A percentile compares a stretch with the other conserved stretches of the same genome.
phyloP scores from a whole-genome alignment of 2,113 vertebrate genomes.

The Ibidorhyncha struthersii region DNA sequence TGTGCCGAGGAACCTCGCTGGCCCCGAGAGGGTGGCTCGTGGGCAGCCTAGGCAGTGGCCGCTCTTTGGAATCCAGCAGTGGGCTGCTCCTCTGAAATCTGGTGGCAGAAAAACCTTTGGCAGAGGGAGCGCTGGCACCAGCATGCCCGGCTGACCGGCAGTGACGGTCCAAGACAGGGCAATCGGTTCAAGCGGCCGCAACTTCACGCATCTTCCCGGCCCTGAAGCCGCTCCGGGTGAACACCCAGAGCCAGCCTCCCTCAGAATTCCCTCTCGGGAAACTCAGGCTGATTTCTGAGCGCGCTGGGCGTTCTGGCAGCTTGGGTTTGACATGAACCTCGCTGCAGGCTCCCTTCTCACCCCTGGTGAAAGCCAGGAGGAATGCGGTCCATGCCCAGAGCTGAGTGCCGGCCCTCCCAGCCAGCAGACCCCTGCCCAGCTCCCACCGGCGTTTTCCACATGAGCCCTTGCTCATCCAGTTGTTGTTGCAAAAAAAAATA shows the following conservation, averaged over 20 bases:
- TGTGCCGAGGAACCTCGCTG: background rate
- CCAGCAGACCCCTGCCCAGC: background rate
- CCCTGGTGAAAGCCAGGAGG: background rate
- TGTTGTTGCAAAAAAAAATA: background rate
- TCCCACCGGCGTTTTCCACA: fast-evolving
- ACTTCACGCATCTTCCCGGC: background rate
- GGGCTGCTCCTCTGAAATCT: background rate
- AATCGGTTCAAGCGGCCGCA: background rate
- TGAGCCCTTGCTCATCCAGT: fast-evolving
- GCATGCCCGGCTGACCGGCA: fast-evolving
- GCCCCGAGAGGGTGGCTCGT: background rate
- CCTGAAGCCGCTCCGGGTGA: background rate
- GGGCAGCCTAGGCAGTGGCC: background rate
- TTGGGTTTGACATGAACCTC: background rate
- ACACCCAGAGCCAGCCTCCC: background rate
- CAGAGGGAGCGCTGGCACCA: background rate
- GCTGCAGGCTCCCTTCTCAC: background rate
- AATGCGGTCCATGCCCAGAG: background rate
- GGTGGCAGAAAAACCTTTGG: background rate
- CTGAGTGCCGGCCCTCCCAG: background rate
- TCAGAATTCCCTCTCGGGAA: background rate
- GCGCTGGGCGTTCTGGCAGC: background rate
- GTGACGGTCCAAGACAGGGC: fast-evolving
- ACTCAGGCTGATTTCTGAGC: background rate
- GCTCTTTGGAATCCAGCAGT: background rate